phyloP scores from a whole-genome alignment of 1,140 invertebrate species.

The Cydia amplana region DNA sequence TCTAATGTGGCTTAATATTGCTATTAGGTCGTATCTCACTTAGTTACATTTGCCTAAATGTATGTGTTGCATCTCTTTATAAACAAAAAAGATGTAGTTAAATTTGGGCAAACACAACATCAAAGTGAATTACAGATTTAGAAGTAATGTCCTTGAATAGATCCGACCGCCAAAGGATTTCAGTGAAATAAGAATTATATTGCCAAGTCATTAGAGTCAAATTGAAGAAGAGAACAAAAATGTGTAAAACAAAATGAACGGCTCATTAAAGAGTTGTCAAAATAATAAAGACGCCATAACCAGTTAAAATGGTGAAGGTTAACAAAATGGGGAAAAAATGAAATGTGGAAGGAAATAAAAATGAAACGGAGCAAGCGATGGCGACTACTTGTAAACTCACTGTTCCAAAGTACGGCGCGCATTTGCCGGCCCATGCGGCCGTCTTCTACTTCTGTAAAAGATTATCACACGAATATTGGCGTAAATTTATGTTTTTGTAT shows the following conservation, averaged over 20 bases:
- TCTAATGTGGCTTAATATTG: not conserved
- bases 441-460: conserved; percentile 88
- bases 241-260: not conserved
- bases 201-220: not conserved
- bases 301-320: conserved; percentile 15
- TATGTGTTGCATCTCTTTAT: not conserved
- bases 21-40: not conserved
- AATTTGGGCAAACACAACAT: not conserved
- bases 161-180: not conserved
- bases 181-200: not conserved
- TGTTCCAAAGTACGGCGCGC: conserved; percentile 90
- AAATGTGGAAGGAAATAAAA: conserved; percentile 35
- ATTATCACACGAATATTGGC: conserved; percentile 41
- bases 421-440: conserved; percentile 86
- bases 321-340: conserved; percentile 10
- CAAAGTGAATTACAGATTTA: not conserved
- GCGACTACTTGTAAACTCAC: conserved; percentile 79
- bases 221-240: not conserved
- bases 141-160: not conserved
- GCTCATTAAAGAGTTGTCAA: not conserved
- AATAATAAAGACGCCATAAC: conserved; percentile 5
- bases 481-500: not conserved
- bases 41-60: not conserved
- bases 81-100: not conserved
- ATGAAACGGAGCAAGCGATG: conserved; percentile 56